Evolutionary conservation across 2,113 vertebrate species (phyloP).

Genomic region (Corapipo altera): DNA sequence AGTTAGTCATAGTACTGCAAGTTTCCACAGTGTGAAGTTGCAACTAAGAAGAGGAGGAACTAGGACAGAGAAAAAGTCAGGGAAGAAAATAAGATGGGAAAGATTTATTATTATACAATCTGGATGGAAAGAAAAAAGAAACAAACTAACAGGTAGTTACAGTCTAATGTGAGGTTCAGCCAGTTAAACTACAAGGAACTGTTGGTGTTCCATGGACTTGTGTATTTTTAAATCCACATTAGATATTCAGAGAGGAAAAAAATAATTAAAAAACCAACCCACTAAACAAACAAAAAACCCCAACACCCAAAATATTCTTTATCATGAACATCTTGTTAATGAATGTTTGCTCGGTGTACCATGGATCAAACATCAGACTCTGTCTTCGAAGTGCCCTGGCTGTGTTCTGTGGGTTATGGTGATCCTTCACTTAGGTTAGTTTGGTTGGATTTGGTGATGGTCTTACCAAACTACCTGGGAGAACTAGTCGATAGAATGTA

Average conservation of each 20-base stretch:
- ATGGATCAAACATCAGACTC: background rate
- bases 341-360: background rate
- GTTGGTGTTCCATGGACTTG: background rate
- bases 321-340: background rate
- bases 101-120: background rate
- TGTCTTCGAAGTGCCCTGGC: background rate
- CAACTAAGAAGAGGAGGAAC: background rate
- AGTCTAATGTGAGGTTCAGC: background rate
- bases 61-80: background rate
- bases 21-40: background rate
- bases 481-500: background rate
- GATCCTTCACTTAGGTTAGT: background rate
- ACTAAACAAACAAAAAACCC: background rate
- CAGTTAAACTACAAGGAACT: background rate
- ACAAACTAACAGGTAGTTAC: background rate
- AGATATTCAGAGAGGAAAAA: background rate
- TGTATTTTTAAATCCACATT: background rate
- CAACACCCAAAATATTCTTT: background rate
- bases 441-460: background rate
- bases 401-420: background rate
- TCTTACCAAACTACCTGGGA: background rate
- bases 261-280: too few relatives aligned
- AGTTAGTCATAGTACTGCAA: constrained; percentile 1
- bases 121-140: background rate
- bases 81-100: background rate